Conservation (phyloP, 2,888 invertebrate species). For the Chloromyia formosa region DNA sequence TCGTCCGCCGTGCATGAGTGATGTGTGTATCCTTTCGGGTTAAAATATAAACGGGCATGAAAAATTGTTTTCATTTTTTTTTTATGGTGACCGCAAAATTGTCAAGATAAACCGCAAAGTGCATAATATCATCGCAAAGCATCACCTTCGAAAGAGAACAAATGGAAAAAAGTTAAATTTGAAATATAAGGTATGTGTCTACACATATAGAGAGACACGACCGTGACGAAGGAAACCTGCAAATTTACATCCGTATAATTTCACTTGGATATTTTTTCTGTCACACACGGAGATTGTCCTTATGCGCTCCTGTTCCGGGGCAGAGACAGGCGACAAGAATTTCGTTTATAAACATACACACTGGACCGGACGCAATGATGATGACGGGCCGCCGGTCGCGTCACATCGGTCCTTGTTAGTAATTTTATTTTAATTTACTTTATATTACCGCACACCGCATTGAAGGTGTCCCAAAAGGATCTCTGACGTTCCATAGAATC, state of each 20-base stretch:
- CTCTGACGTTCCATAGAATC: too few species aligned
- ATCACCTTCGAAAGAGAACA: too few species aligned
- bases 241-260: conserved; percentile 8
- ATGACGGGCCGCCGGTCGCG: too few species aligned
- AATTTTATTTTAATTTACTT: too few species aligned
- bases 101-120: conserved; percentile 38
- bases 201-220: not conserved
- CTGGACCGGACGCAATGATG: too few species aligned
- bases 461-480: too few species aligned
- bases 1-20: not conserved
- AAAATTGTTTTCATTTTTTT: conserved; percentile 6
- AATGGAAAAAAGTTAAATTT: too few species aligned
- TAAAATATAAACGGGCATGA: not conserved
- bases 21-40: conserved; percentile 9
- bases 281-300: too few species aligned
- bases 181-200: not conserved
- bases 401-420: too few species aligned
- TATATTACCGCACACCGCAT: not conserved
- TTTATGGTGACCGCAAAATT: conserved; percentile 36
- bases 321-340: too few species aligned
- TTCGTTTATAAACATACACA: too few species aligned
- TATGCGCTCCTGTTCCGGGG: not conserved
- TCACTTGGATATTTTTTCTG: not conserved
- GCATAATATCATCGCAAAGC: conserved; percentile 35
- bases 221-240: not conserved